Percentiles rank a stretch among this genome's conserved stretches.
Evolutionary conservation across 2,888 invertebrate genomes (phyloP).

Genomic region (Lathronympha strigana): DNA sequence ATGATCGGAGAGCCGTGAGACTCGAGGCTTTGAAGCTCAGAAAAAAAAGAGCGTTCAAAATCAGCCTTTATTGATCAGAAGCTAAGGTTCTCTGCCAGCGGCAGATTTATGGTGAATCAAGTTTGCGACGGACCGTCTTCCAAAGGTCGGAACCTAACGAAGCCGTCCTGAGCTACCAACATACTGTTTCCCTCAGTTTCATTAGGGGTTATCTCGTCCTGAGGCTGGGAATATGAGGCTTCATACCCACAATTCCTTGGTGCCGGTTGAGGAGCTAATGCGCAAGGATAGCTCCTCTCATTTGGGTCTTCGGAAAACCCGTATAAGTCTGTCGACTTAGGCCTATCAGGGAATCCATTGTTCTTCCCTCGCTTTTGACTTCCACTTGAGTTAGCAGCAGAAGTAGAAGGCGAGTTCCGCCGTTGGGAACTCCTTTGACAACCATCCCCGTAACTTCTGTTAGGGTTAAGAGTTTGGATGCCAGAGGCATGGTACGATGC

Average conservation of each 20-base stretch:
- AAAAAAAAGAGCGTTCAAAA: slow-evolving; percentile 44
- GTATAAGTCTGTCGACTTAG: slow-evolving; percentile 85
- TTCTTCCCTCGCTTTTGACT: slow-evolving; percentile 80
- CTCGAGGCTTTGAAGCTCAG: slow-evolving; percentile 27
- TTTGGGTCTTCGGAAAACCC: slow-evolving; percentile 81
- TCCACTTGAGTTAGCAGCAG: slow-evolving; percentile 76
- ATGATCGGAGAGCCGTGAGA: slow-evolving; percentile 51
- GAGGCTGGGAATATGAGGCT: slow-evolving; percentile 82
- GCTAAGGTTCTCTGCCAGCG: slow-evolving; percentile 71
- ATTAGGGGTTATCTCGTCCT: slow-evolving; percentile 76
- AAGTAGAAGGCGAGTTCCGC: slow-evolving; percentile 75
- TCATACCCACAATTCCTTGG: slow-evolving; percentile 78
- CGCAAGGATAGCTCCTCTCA: slow-evolving; percentile 74
- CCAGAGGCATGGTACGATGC: slow-evolving; percentile 81
- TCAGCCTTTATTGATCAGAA: slow-evolving; percentile 61
- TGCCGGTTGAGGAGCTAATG: slow-evolving; percentile 79
- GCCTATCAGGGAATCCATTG: slow-evolving; percentile 85
- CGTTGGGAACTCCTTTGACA: slow-evolving; percentile 74
- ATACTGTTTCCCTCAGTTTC: slow-evolving; percentile 87
- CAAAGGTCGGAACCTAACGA: slow-evolving; percentile 92
- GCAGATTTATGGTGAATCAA: slow-evolving; percentile 77
- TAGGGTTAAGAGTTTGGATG: slow-evolving; percentile 79
- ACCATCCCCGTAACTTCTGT: slow-evolving; percentile 77
- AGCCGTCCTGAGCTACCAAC: slow-evolving; percentile 96
- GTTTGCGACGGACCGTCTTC: slow-evolving; percentile 82